Evolutionary conservation across 2,888 invertebrate species (phyloP).

Genomic region (Linyphia triangularis): DNA sequence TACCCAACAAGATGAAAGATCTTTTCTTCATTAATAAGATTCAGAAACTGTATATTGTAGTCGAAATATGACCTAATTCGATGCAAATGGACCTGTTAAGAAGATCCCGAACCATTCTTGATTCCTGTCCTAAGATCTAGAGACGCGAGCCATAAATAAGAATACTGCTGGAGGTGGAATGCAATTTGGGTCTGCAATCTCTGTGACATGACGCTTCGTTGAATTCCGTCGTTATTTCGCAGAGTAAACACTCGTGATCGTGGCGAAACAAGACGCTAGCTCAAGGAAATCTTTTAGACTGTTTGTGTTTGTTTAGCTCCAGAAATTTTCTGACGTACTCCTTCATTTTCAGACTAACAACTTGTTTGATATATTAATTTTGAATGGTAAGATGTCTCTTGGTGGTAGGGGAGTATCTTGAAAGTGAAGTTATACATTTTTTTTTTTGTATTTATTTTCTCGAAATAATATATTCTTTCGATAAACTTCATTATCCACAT

Average conservation of each 20-base stretch:
- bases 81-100: constrained; percentile 52
- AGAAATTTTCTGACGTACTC: neutral
- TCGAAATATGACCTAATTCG: constrained; percentile 17
- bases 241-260: neutral
- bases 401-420: too few species aligned
- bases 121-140: neutral
- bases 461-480: too few species aligned
- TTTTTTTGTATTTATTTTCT: too few species aligned
- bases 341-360: too few species aligned
- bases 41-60: constrained; percentile 35
- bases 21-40: constrained; percentile 36
- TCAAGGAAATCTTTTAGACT: neutral
- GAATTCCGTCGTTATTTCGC: constrained; percentile 5
- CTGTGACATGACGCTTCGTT: neutral
- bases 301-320: neutral
- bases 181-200: constrained; percentile 26
- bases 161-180: neutral
- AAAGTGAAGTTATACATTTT: too few species aligned
- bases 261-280: neutral
- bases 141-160: constrained; percentile 30
- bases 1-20: constrained; percentile 5
- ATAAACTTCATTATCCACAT: too few species aligned
- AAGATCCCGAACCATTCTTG: neutral
- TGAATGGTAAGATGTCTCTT: too few species aligned
- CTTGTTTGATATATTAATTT: too few species aligned